Percentiles rank a stretch among this genome's conserved stretches.
phyloP scores from a whole-genome alignment of 2,888 invertebrate species.

The Odiellus spinosus region DNA sequence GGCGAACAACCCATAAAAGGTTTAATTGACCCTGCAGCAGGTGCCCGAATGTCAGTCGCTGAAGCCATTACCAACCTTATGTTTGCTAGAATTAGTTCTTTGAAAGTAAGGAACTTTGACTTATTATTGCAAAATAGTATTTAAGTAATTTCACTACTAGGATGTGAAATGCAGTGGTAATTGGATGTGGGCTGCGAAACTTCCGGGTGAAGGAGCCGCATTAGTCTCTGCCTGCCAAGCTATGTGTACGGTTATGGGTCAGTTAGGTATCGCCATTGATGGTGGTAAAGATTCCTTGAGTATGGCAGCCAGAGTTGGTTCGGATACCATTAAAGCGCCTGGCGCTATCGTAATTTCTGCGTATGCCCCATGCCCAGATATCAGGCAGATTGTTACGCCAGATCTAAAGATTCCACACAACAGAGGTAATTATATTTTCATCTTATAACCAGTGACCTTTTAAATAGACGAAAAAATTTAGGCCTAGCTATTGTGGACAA shows the following conservation, averaged over 20 bases:
- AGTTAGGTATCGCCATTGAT: constrained; percentile 75
- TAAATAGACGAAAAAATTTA: neutral
- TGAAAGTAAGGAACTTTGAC: constrained; percentile 32
- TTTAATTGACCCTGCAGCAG: constrained; percentile 60
- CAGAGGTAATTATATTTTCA: constrained; percentile 24
- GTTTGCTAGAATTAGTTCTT: constrained; percentile 42
- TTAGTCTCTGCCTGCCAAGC: constrained; percentile 73
- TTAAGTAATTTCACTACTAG: too few relatives aligned
- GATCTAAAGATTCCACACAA: constrained; percentile 54
- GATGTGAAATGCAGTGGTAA: constrained; percentile 98
- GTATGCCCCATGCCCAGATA: constrained; percentile 87
- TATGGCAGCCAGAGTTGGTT: constrained; percentile 78
- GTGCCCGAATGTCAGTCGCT: constrained; percentile 83
- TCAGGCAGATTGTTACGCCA: constrained; percentile 69
- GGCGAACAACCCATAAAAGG: constrained; percentile 96
- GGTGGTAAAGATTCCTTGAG: constrained; percentile 95
- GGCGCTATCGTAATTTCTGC: constrained; percentile 61
- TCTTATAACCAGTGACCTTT: neutral
- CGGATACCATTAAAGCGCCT: constrained; percentile 42
- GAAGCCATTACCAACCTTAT: constrained; percentile 88
- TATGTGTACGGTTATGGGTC: constrained; percentile 66
- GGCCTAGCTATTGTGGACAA: neutral
- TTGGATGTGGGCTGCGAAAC: constrained; percentile 99
- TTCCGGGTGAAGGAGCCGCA: constrained; percentile 76
- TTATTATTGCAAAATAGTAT: too few relatives aligned